Evolutionary conservation across 2,113 vertebrate species (phyloP), one percentile per base, ranked within the genome.

Genomic region (Gasterosteus nipponicus): DNA sequence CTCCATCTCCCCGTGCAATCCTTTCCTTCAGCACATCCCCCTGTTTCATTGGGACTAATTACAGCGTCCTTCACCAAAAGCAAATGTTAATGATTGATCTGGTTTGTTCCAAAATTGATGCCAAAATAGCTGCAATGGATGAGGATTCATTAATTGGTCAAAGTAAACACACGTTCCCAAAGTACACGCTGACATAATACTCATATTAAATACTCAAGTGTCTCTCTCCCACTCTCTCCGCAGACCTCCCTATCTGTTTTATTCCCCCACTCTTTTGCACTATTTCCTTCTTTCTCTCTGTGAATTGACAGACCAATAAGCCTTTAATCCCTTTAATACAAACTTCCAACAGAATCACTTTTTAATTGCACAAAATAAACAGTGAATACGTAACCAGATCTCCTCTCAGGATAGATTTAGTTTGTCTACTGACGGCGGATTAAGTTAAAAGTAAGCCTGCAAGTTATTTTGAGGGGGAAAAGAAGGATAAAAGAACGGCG

Each of bases 1-100:
- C 42, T 77, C 39, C 22, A 61, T 18, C 47, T 75, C 53, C 42
- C 71, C 47, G 19, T 26, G 57, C 73, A 54, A 29, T 3, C 49
- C 11, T 82, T 75, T 81, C 67, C 73, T 77, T 56, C 39, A 81
- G 75, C 73, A 77, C 38, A 73, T 64, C 69, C 60, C 47, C 41
- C 57, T 49, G 85, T 94, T 94, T 94, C 92, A 89, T 49, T 77
- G 94, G 91, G 94, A 94, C 84, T 93, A 93, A 94, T 94, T 94
- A 94, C 84, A 67, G 83, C 67, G 79, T 84, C 92, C 87, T 90
- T 93, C 89, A 87, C 91, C 85, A 91, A 87, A 87, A 89, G 77
- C 79, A 86, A 92, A 92, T 91, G 87, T 90, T 91, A 92, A 93
- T 91, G 91, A 93, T 92, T 90, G 79, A 91, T 89, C 80, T 46